These are phyloP conservation scores for Acleris cristana DNA, from an alignment of 2,888 invertebrate species.

Conservation along the genomic window DNA sequence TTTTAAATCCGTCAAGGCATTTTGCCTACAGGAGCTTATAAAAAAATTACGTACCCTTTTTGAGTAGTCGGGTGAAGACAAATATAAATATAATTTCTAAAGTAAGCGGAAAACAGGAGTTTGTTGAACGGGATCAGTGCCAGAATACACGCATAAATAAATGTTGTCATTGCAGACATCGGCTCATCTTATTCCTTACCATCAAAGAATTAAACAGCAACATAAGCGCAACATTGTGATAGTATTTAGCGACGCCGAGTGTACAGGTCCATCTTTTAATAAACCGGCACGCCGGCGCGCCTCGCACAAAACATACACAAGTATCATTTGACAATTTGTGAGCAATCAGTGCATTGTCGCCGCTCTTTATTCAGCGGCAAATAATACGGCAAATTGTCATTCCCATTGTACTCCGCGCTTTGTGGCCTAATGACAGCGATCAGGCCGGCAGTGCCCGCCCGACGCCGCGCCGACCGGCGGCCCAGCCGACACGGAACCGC, in stretches of 20 bases:
- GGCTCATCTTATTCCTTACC: too few relatives aligned
- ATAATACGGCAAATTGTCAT: conserved; percentile 83
- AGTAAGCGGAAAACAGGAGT: too few relatives aligned
- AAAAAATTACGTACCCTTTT: too few relatives aligned
- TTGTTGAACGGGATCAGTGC: too few relatives aligned
- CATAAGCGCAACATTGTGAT: background rate
- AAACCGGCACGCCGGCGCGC: conserved; percentile 70
- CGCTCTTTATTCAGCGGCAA: conserved; percentile 82
- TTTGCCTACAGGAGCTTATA: too few relatives aligned
- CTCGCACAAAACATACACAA: conserved; percentile 76
- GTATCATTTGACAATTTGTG: conserved; percentile 84
- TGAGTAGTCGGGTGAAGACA: too few relatives aligned
- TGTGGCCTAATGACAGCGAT: conserved; percentile 80
- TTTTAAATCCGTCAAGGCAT: too few relatives aligned
- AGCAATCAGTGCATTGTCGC: conserved; percentile 83
- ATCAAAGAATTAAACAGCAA: background rate
- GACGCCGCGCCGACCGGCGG: conserved; percentile 49
- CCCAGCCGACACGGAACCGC: conserved; percentile 43
- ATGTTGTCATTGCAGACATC: too few relatives aligned
- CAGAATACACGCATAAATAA: too few relatives aligned
- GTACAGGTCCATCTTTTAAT: conserved; percentile 59
- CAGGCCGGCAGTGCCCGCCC: conserved; percentile 66
- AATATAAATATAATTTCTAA: too few relatives aligned
- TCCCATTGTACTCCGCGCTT: conserved; percentile 73
- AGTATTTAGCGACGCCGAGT: background rate